Percentiles rank a stretch among this genome's conserved stretches.
Evolutionary conservation across 2,888 invertebrate genomes (phyloP).

Genomic region (Bunonema sp.): DNA sequence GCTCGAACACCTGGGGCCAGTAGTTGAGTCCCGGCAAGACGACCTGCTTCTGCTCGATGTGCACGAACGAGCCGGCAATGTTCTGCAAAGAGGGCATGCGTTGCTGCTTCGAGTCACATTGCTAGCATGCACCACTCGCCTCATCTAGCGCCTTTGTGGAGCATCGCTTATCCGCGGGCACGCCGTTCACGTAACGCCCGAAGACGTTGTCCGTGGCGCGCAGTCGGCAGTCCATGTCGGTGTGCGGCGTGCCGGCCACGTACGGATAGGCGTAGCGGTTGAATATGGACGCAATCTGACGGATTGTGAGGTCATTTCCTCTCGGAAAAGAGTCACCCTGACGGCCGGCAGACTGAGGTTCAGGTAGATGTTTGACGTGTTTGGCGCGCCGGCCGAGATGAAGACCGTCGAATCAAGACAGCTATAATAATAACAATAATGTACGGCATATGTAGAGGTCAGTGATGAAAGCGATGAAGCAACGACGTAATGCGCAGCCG

Average conservation of each 20-base stretch:
- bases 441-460: background rate
- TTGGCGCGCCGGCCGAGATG: slow-evolving; percentile 10
- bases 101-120: background rate
- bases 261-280: background rate
- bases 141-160: background rate
- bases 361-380: slow-evolving; percentile 7
- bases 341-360: slow-evolving; percentile 7
- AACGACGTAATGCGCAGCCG: background rate
- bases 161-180: slow-evolving; percentile 8
- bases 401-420: slow-evolving; percentile 9
- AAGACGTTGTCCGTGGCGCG: slow-evolving; percentile 19
- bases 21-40: no score
- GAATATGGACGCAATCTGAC: background rate
- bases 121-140: background rate
- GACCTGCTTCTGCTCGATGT: slow-evolving; percentile 14
- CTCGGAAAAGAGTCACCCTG: slow-evolving; percentile 4
- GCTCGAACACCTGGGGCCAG: no score
- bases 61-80: slow-evolving; percentile 11
- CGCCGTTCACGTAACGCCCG: slow-evolving; percentile 20
- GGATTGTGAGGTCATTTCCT: background rate
- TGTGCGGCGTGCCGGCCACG: slow-evolving; percentile 8
- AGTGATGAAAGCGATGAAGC: background rate
- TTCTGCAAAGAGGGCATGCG: slow-evolving; percentile 2
- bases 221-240: slow-evolving; percentile 10
- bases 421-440: slow-evolving; percentile 2